A percentile compares a stretch with the other conserved stretches of the same genome.
Evolutionary conservation across 2,113 vertebrate species (phyloP).

Genomic region (Labrus mixtus): DNA sequence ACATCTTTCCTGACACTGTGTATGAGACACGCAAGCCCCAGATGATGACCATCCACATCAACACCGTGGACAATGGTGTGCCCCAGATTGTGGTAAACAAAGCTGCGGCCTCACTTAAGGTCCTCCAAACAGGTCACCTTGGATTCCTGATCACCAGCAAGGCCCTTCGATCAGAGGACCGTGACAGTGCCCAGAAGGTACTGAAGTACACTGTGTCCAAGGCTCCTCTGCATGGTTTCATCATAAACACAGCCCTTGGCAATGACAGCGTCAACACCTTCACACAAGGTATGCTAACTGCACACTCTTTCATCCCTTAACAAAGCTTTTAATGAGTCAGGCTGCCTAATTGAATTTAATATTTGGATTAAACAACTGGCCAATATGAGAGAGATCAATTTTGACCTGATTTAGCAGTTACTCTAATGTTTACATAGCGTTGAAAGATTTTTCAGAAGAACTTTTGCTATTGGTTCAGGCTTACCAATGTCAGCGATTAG

Average conservation of each 20-base stretch:
- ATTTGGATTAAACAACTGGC: not conserved
- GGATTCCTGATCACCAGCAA: slow-evolving; percentile 93
- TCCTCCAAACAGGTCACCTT: slow-evolving; percentile 87
- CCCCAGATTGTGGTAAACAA: slow-evolving; percentile 93
- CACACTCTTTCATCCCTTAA: not conserved
- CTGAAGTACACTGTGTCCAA: slow-evolving; percentile 85
- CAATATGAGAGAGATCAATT: not conserved
- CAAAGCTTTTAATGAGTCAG: not conserved
- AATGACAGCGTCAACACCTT: slow-evolving; percentile 82
- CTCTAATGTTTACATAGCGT: too few relatives aligned
- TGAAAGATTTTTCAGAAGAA: too few relatives aligned
- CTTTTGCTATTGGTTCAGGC: too few relatives aligned
- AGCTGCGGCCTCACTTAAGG: slow-evolving; percentile 89
- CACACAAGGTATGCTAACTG: slow-evolving; percentile 83
- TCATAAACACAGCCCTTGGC: slow-evolving; percentile 81
- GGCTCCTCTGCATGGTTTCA: slow-evolving; percentile 82
- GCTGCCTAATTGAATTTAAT: not conserved
- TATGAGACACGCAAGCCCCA: slow-evolving; percentile 93
- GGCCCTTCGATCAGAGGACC: slow-evolving; percentile 90
- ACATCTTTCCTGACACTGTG: slow-evolving; percentile 92
- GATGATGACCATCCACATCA: slow-evolving; percentile 90
- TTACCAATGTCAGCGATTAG: too few relatives aligned
- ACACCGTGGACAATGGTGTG: slow-evolving; percentile 91
- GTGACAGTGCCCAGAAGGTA: slow-evolving; percentile 87
- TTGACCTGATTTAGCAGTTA: too few relatives aligned